phyloP scores from a whole-genome alignment of 2,888 invertebrate genomes.

The Tenthredo mesomela region DNA sequence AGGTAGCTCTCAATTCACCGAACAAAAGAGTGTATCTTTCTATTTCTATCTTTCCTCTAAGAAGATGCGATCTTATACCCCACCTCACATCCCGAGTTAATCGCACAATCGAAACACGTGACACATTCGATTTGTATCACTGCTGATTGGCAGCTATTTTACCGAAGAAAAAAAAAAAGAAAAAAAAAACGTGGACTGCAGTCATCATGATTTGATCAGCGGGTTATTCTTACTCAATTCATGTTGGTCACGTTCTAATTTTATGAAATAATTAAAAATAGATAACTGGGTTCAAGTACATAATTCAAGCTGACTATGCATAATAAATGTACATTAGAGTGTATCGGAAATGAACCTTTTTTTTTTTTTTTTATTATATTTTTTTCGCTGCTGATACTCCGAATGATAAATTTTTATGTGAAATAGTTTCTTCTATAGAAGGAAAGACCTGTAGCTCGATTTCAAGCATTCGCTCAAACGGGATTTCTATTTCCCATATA shows the following conservation, averaged over 20 bases:
- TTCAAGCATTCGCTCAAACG: too few species aligned
- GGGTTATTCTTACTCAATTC: constrained; percentile 9
- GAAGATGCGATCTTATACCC: background rate
- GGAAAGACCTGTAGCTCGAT: too few species aligned
- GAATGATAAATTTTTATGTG: too few species aligned
- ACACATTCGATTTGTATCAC: constrained; percentile 37
- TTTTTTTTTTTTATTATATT: too few species aligned
- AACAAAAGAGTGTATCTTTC: constrained; percentile 16
- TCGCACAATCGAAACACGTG: constrained; percentile 31
- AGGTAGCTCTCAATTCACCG: constrained; percentile 4
- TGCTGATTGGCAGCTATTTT: constrained; percentile 41
- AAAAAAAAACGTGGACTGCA: background rate
- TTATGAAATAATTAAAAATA: background rate
- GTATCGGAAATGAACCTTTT: too few species aligned
- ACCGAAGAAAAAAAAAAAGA: background rate
- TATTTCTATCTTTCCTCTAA: too few species aligned
- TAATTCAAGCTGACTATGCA: too few species aligned
- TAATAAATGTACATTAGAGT: too few species aligned
- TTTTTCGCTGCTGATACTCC: too few species aligned
- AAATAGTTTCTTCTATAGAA: too few species aligned
- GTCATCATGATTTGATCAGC: constrained; percentile 18
- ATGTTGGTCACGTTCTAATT: constrained; percentile 18
- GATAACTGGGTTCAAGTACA: background rate
- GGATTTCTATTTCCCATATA: too few species aligned
- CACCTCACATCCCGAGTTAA: background rate